Evolutionary conservation across 2,113 vertebrate genomes (phyloP).

Genomic region (Engraulis encrasicolus): DNA sequence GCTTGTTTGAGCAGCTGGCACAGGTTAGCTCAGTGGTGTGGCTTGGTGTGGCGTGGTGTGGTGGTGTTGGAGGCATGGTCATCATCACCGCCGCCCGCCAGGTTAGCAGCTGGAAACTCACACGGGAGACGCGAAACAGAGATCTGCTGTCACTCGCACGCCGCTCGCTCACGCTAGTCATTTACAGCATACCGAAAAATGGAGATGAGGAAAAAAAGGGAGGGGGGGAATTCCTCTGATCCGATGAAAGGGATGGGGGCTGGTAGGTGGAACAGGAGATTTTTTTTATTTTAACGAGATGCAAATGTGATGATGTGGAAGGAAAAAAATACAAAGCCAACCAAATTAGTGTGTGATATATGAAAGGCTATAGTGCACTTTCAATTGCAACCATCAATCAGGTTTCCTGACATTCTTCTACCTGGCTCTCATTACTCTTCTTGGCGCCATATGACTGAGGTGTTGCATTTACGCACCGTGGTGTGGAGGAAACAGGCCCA

Average conservation of each 20-base stretch:
- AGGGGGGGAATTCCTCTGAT: too few relatives aligned
- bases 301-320: neutral
- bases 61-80: constrained; percentile 58
- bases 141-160: neutral
- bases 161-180: constrained; percentile 27
- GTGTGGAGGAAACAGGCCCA: too few relatives aligned
- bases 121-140: constrained; percentile 70
- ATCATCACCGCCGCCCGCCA: constrained; percentile 34
- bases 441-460: neutral
- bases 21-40: constrained; percentile 76
- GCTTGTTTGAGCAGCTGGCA: constrained; percentile 86
- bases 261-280: too few relatives aligned
- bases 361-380: neutral
- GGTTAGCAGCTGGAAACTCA: constrained; percentile 70
- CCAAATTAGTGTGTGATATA: neutral
- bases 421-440: neutral
- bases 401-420: neutral
- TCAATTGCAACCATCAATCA: constrained; percentile 7
- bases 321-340: neutral
- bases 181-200: neutral
- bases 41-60: too few relatives aligned
- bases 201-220: too few relatives aligned
- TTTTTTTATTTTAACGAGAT: neutral
- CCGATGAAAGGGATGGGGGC: too few relatives aligned
- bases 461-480: too few relatives aligned